phyloP scores from a whole-genome alignment of 2,797 vertebrate genomes.

The Sitta carolinensis region DNA sequence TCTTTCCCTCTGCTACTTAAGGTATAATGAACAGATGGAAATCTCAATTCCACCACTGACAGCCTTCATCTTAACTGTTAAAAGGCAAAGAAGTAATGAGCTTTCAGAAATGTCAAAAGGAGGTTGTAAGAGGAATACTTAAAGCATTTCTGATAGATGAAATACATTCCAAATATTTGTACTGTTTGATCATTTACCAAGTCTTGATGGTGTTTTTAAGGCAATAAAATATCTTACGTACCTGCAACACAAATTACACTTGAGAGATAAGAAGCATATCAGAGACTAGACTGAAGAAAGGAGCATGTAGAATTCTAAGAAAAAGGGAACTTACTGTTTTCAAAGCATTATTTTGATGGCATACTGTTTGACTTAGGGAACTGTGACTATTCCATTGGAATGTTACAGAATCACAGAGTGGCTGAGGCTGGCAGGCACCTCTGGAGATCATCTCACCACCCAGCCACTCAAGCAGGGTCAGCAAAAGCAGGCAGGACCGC shows the following conservation, averaged over 20 bases:
- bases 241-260: not conserved
- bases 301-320: not conserved
- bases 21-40: conserved; percentile 28
- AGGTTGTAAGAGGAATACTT: not conserved
- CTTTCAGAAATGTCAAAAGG: not conserved
- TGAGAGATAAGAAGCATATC: not conserved
- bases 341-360: not conserved
- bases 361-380: not conserved
- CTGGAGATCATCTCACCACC: not conserved
- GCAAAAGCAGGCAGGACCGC: not conserved
- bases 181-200: not conserved
- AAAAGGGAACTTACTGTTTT: not conserved
- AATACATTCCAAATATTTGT: not conserved
- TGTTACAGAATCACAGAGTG: not conserved
- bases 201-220: not conserved
- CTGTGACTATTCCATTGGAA: not conserved
- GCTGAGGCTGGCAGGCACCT: not conserved
- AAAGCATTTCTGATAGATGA: not conserved
- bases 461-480: not conserved
- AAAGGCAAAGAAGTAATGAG: not conserved
- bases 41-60: not conserved
- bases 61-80: not conserved
- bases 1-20: not conserved
- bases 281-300: not conserved
- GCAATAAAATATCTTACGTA: not conserved